Percentiles rank a stretch among this genome's conserved stretches.
Evolutionary conservation across 2,113 vertebrate genomes (phyloP).

Genomic region (Protobothrops mucrosquamatus): DNA sequence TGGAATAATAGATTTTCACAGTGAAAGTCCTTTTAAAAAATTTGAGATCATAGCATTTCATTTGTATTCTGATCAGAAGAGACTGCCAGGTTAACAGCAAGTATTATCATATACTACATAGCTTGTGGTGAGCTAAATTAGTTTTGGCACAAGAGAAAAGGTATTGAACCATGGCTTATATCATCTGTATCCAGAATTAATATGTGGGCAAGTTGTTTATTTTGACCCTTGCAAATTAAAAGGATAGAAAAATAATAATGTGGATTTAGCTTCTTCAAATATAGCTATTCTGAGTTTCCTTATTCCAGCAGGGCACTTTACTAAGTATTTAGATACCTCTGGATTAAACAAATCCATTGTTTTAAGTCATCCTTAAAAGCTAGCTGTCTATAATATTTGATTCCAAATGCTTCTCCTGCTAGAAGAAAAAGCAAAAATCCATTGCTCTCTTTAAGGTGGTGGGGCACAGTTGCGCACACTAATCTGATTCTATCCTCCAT

Average conservation of each 20-base stretch:
- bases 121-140: background rate
- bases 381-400: background rate
- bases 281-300: background rate
- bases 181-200: background rate
- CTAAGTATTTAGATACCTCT: background rate
- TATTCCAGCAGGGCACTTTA: background rate
- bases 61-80: background rate
- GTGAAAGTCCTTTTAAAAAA: background rate
- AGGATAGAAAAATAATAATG: background rate
- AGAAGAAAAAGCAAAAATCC: constrained; percentile 9
- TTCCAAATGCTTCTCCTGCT: background rate
- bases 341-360: background rate
- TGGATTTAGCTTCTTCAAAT: background rate
- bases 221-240: background rate
- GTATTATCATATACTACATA: background rate
- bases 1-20: background rate
- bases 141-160: background rate
- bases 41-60: background rate
- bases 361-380: background rate
- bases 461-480: background rate
- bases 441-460: background rate
- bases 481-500: background rate
- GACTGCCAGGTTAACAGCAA: background rate
- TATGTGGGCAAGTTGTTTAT: background rate
- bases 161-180: background rate